Evolutionary conservation across 2,797 vertebrate genomes (phyloP).

Genomic region (Chelon auratus): DNA sequence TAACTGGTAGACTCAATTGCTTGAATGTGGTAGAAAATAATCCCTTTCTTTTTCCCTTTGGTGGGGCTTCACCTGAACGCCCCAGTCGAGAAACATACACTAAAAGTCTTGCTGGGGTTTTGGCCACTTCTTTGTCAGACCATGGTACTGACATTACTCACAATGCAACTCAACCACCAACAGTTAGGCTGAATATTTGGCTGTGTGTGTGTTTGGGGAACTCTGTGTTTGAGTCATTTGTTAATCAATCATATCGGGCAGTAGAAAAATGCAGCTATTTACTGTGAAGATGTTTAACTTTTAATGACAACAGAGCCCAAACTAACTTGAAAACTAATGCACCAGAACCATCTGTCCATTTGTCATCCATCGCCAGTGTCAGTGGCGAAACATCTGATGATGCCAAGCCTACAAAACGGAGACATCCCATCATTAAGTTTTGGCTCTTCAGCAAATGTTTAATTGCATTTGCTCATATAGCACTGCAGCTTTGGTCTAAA

Average conservation of each 20-base stretch:
- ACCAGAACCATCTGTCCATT: conserved; percentile 35
- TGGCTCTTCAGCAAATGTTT: conserved; percentile 57
- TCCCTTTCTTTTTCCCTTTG: no score
- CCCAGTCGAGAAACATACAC: no score
- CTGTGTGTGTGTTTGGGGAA: no score
- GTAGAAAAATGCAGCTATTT: conserved; percentile 2
- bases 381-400: conserved; percentile 49
- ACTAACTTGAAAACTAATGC: conserved; percentile 20
- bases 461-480: conserved; percentile 60
- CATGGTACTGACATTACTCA: no score
- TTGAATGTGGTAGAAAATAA: no score
- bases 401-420: conserved; percentile 49
- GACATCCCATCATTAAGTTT: conserved; percentile 60
- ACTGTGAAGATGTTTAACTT: conserved; percentile 26
- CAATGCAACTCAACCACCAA: no score
- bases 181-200: no score
- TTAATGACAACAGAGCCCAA: conserved; percentile 5
- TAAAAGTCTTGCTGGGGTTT: no score
- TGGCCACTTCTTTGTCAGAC: no score
- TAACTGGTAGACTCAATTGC: no score
- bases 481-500: conserved; percentile 45
- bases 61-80: no score
- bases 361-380: conserved; percentile 44
- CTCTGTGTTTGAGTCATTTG: no score
- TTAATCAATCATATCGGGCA: neutral